Conservation (phyloP, 2,797 vertebrate genomes). For the Enteromius afrohamiltoni region DNA sequence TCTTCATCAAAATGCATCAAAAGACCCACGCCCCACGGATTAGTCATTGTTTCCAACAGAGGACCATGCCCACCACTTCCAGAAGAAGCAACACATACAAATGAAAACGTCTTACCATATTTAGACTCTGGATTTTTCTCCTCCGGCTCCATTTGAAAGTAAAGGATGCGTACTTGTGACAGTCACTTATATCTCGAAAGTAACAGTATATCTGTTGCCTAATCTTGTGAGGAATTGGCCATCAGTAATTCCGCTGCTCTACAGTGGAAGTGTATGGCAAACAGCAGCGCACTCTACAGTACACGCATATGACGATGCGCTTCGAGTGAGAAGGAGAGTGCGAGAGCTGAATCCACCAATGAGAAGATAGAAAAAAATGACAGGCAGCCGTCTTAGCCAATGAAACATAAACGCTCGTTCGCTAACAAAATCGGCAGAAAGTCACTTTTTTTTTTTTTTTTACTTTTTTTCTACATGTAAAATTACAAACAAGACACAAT, state of each 20-base stretch:
- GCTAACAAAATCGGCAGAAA: not conserved
- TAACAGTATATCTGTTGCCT: not conserved
- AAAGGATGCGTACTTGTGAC: constrained; percentile 24
- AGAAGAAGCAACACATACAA: not conserved
- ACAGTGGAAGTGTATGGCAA: not conserved
- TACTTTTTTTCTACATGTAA: not conserved
- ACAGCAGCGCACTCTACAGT: constrained; percentile 1
- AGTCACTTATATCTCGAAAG: constrained; percentile 48
- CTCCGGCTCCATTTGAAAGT: constrained; percentile 70
- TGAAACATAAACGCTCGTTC: constrained; percentile 11
- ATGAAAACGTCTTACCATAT: constrained; percentile 71
- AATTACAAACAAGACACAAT: not conserved
- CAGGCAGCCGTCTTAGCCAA: constrained; percentile 25
- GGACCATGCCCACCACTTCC: constrained; percentile 51
- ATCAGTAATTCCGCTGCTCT: constrained; percentile 26
- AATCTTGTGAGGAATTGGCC: constrained; percentile 41
- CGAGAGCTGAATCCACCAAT: constrained; percentile 25
- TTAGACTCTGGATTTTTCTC: constrained; percentile 77
- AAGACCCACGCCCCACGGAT: constrained; percentile 66
- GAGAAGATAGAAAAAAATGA: not conserved
- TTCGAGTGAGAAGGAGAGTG: not conserved
- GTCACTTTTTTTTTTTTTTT: not conserved
- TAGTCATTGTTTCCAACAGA: constrained; percentile 75
- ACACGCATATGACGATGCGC: not conserved
- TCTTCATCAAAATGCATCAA: constrained; percentile 20